Evolutionary conservation across 2,113 vertebrate species (phyloP).

Genomic region (Sebastes schlegelii): DNA sequence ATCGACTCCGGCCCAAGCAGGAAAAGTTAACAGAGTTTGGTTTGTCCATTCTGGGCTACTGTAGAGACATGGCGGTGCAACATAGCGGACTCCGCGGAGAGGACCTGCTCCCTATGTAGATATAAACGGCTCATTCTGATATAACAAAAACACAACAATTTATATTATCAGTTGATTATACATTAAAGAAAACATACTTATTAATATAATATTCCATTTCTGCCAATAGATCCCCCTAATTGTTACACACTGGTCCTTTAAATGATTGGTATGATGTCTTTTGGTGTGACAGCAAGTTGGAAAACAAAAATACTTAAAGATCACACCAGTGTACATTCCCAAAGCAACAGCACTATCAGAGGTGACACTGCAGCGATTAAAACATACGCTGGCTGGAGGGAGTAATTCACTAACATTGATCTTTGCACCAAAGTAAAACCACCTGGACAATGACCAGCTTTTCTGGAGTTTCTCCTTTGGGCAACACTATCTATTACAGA

Average conservation of each 20-base stretch:
- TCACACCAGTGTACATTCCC: not conserved
- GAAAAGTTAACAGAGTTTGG: too few species aligned
- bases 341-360: constrained; percentile 9
- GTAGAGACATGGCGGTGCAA: too few species aligned
- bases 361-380: constrained; percentile 42
- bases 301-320: not conserved
- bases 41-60: too few species aligned
- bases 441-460: constrained; percentile 27
- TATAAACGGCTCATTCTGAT: too few species aligned
- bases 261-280: not conserved
- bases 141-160: too few species aligned
- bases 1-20: too few species aligned
- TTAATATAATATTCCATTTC: too few species aligned
- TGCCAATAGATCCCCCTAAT: too few species aligned
- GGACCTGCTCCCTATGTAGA: too few species aligned
- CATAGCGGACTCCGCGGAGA: too few species aligned
- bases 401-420: constrained; percentile 46
- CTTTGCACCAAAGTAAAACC: constrained; percentile 19
- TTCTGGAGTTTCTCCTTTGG: constrained; percentile 30
- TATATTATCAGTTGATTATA: too few species aligned
- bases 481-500: constrained; percentile 35
- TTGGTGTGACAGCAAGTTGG: not conserved
- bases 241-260: not conserved
- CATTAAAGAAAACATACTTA: too few species aligned
- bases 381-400: constrained; percentile 36